These are phyloP conservation scores for Pseudomyrmex dendroicus DNA, from an alignment of 1,140 invertebrate species.

Conservation along the genomic window DNA sequence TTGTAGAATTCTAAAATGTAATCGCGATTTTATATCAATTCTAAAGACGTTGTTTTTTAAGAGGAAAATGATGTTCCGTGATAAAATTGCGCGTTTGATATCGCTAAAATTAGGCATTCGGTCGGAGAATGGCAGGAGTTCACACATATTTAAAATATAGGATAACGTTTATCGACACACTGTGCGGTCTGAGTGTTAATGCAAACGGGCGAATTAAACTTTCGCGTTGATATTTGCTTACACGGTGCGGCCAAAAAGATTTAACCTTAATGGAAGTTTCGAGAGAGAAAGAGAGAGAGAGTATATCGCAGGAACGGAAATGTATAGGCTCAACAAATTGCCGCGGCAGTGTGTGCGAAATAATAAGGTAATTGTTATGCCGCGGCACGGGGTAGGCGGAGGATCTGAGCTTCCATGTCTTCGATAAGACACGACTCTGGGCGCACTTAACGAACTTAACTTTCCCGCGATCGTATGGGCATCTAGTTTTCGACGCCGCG, in stretches of 20 bases:
- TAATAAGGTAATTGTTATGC: constrained; percentile 83
- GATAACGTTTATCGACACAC: neutral
- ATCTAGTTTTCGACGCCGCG: constrained; percentile 63
- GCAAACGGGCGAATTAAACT: constrained; percentile 19
- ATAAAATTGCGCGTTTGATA: too few species aligned
- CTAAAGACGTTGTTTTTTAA: too few species aligned
- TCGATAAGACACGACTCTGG: constrained; percentile 80
- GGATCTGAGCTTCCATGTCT: constrained; percentile 77
- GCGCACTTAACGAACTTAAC: constrained; percentile 79
- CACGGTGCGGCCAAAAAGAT: constrained; percentile 56
- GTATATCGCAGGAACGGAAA: constrained; percentile 59
- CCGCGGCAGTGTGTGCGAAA: constrained; percentile 58
- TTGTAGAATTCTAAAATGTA: too few species aligned
- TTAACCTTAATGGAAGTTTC: constrained; percentile 40
- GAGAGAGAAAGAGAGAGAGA: neutral
- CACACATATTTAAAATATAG: neutral
- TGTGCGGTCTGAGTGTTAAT: neutral
- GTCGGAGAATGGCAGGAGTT: too few species aligned
- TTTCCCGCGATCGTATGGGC: constrained; percentile 68
- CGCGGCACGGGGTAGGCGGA: constrained; percentile 74
- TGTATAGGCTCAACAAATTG: constrained; percentile 60
- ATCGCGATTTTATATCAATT: too few species aligned
- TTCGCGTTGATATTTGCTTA: constrained; percentile 47
- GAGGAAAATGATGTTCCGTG: too few species aligned
- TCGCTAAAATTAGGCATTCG: too few species aligned